These are phyloP conservation scores for Origma solitaria DNA, from an alignment of 2,113 vertebrate species.

Conservation along the genomic window DNA sequence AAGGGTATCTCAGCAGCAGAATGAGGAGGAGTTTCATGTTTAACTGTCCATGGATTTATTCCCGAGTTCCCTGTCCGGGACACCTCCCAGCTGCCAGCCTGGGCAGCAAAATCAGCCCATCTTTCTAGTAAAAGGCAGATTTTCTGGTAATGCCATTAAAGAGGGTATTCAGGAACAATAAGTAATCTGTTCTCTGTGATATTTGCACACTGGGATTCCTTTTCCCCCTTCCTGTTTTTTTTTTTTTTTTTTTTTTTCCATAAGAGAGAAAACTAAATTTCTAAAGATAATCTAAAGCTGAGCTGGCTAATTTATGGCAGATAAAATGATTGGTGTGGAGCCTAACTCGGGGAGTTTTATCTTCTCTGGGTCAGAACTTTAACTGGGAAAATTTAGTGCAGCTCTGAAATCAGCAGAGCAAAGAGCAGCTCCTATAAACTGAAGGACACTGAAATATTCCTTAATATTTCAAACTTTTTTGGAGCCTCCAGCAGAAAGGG, in stretches of 20 bases:
- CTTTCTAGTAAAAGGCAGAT: conserved; percentile 5
- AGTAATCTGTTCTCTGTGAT: conserved; percentile 34
- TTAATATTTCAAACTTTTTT: background rate
- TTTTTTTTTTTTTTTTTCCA: background rate
- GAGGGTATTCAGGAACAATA: conserved; percentile 14
- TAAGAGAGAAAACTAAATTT: background rate
- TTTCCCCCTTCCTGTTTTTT: background rate
- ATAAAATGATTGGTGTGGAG: background rate
- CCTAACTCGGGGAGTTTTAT: background rate
- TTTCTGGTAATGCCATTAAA: conserved; percentile 60
- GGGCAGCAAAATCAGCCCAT: conserved; percentile 43
- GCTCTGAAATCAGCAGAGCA: background rate
- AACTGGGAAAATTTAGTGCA: background rate
- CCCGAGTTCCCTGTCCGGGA: background rate
- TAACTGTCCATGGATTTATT: background rate
- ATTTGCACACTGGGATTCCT: background rate
- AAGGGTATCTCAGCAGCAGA: background rate
- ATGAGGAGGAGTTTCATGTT: background rate
- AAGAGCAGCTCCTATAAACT: background rate
- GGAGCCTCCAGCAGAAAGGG: background rate
- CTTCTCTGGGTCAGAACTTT: background rate
- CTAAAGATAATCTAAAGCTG: background rate
- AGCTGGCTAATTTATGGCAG: background rate
- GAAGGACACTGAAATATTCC: background rate
- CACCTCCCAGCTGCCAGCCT: conserved; percentile 42